Conservation (phyloP, 2,113 vertebrate species). For the Oryzias javanicus region DNA sequence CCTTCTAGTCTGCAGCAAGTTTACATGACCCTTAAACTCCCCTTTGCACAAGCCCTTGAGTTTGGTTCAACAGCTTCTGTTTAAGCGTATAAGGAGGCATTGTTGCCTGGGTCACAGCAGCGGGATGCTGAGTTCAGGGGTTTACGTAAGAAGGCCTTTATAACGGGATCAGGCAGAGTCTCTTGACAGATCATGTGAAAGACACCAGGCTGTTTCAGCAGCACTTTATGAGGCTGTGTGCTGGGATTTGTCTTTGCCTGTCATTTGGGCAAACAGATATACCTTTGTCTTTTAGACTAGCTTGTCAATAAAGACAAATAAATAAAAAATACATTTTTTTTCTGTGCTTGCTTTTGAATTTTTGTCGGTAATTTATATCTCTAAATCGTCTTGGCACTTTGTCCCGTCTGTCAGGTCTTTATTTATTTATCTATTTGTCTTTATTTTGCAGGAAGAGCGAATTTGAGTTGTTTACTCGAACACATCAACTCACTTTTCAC, state of each 20-base stretch:
- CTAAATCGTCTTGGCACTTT: conserved; percentile 58
- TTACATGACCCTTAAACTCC: conserved; percentile 78
- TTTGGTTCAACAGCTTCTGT: conserved; percentile 65
- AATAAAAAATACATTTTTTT: conserved; percentile 36
- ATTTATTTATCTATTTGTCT: not conserved
- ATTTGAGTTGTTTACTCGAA: conserved; percentile 72
- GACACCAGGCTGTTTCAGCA: conserved; percentile 53
- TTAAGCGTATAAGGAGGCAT: conserved; percentile 63
- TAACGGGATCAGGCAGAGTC: conserved; percentile 46
- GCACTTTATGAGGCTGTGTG: conserved; percentile 50
- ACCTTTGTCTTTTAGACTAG: conserved; percentile 37
- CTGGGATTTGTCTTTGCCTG: conserved; percentile 53
- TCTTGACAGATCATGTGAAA: conserved; percentile 61
- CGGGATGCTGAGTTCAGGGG: conserved; percentile 64
- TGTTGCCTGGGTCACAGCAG: conserved; percentile 65
- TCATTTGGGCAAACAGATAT: conserved; percentile 43
- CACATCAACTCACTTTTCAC: conserved; percentile 75
- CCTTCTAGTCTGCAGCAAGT: conserved; percentile 66
- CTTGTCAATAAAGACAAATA: conserved; percentile 47
- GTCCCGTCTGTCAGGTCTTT: conserved; percentile 67
- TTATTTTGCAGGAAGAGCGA: conserved; percentile 40
- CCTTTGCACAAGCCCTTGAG: conserved; percentile 66
- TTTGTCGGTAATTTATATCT: conserved; percentile 71
- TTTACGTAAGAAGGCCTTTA: conserved; percentile 62
- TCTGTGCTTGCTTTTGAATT: conserved; percentile 39